Percentiles rank a stretch among this genome's conserved stretches.
Conservation (phyloP, 2,888 invertebrate genomes). For the Morpho helenor region DNA sequence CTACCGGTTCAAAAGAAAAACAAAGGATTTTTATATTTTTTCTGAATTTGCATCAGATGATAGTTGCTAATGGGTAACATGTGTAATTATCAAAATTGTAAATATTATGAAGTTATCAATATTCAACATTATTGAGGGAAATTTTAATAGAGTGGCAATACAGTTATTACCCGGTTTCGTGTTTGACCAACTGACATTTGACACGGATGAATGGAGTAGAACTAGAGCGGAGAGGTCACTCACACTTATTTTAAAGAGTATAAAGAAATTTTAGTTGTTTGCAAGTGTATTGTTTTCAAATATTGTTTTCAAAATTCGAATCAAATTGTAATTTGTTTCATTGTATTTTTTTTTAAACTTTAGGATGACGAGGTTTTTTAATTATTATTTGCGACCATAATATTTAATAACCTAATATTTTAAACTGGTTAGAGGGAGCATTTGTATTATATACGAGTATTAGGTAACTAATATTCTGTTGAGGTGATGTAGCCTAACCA, state of each 20-base stretch:
- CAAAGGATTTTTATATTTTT: too few species aligned
- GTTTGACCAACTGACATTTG: conserved; percentile 38
- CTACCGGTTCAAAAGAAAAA: too few species aligned
- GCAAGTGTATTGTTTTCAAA: neutral
- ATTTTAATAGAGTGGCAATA: conserved; percentile 10
- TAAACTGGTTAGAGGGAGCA: too few species aligned
- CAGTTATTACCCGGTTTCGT: conserved; percentile 11
- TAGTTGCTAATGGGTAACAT: neutral
- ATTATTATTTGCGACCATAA: too few species aligned
- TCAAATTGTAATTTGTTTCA: too few species aligned
- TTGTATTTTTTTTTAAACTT: too few species aligned
- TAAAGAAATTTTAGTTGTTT: neutral
- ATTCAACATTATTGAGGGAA: neutral
- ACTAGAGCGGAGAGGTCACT: conserved; percentile 25
- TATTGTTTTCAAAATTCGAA: neutral
- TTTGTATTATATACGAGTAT: too few species aligned
- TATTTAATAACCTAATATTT: too few species aligned
- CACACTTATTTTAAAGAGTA: conserved; percentile 2
- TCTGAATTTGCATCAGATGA: neutral
- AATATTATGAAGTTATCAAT: neutral
- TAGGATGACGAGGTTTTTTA: too few species aligned
- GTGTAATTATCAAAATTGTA: neutral
- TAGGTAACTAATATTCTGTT: too few species aligned
- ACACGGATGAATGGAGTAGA: conserved; percentile 31
- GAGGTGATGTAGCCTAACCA: too few species aligned